Evolutionary conservation across 2,797 vertebrate genomes (phyloP).

Genomic region (Clarias pachynema): DNA sequence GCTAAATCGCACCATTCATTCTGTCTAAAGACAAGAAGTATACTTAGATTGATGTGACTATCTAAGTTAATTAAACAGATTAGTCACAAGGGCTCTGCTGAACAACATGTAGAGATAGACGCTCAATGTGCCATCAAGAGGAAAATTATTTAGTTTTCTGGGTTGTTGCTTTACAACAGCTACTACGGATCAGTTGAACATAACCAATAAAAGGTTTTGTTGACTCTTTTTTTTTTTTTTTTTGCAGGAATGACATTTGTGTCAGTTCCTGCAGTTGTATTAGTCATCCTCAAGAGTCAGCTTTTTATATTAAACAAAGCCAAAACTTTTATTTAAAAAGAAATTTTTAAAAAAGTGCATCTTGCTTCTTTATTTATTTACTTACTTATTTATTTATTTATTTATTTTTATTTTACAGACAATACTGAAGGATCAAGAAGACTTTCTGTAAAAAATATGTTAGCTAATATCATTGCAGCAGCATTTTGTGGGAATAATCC

Average conservation of each 20-base stretch:
- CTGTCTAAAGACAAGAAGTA: slow-evolving; percentile 11
- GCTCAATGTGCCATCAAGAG: background rate
- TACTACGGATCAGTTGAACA: background rate
- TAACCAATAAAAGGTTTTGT: background rate
- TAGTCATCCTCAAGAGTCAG: background rate
- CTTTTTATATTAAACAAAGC: background rate
- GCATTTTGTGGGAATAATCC: background rate
- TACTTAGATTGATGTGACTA: background rate
- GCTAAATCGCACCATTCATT: slow-evolving; percentile 48
- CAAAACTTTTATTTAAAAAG: background rate
- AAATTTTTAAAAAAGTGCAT: background rate
- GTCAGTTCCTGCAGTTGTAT: background rate
- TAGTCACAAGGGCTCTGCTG: background rate
- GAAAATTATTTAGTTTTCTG: background rate
- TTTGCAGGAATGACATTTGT: background rate
- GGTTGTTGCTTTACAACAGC: background rate
- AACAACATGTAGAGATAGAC: background rate
- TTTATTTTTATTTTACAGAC: background rate
- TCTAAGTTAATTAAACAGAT: background rate
- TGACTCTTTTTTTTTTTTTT: background rate
- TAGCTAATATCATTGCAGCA: background rate
- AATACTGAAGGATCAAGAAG: background rate
- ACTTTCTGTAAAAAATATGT: background rate
- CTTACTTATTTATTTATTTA: background rate
- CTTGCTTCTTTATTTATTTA: background rate